Evolutionary conservation across 2,797 vertebrate genomes (phyloP).

Genomic region (Heliangelus exortis): DNA sequence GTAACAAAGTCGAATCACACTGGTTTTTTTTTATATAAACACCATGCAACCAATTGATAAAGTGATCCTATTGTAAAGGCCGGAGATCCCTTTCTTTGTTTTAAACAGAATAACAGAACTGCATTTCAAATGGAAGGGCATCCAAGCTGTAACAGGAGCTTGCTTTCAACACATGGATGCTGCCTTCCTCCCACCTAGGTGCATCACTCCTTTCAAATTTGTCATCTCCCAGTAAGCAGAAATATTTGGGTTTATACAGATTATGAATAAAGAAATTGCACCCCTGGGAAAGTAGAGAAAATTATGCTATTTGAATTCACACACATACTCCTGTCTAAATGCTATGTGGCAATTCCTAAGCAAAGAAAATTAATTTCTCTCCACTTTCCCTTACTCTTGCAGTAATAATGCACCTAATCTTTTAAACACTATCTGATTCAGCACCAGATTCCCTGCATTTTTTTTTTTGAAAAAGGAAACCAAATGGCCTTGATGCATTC

Average conservation of each 20-base stretch:
- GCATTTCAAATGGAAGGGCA: background rate
- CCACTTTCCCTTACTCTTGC: background rate
- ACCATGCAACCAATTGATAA: background rate
- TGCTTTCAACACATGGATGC: background rate
- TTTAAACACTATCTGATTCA: background rate
- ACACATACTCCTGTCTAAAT: background rate
- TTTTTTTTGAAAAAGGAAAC: background rate
- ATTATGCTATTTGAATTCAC: background rate
- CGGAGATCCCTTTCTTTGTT: background rate
- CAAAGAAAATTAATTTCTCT: background rate
- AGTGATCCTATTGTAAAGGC: background rate
- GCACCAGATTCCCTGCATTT: background rate
- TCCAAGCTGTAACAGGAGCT: background rate
- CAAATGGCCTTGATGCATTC: background rate
- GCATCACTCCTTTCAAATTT: background rate
- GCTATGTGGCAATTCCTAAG: background rate
- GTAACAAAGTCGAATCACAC: background rate
- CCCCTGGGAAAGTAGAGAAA: background rate
- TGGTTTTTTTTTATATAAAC: background rate
- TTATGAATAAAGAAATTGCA: background rate
- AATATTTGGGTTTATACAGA: background rate
- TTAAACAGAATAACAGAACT: background rate
- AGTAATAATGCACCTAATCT: background rate
- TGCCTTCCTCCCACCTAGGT: background rate
- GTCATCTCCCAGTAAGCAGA: background rate